These are phyloP conservation scores for Dolichopus griseipennis DNA, from an alignment of 2,888 invertebrate species.

Conservation along the genomic window DNA sequence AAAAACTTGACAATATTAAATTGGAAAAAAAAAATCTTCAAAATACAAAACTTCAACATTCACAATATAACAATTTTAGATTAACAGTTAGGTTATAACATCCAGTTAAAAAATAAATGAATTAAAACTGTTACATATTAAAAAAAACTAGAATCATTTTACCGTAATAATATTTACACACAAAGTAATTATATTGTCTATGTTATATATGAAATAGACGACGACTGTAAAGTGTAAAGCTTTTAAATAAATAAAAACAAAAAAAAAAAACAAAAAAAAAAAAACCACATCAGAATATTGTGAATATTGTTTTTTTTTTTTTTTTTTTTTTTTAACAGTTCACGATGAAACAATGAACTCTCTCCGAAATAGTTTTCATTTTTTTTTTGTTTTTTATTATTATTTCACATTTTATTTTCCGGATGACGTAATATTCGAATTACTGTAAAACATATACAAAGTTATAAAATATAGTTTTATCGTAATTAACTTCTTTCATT, in stretches of 20 bases:
- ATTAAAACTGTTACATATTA: no score
- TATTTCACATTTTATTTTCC: background rate
- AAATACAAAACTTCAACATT: no score
- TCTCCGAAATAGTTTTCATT: background rate
- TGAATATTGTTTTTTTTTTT: background rate
- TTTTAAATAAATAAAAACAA: background rate
- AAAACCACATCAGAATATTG: background rate
- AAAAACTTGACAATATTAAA: no score
- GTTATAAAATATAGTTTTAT: background rate
- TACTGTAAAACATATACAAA: background rate
- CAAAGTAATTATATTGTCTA: background rate
- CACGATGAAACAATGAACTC: background rate
- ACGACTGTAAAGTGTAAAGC: background rate
- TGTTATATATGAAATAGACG: background rate
- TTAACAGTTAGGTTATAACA: no score
- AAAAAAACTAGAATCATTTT: no score
- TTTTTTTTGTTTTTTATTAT: background rate
- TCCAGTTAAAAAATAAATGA: no score
- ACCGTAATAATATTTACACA: background rate
- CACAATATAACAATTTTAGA: no score
- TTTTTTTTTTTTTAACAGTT: background rate
- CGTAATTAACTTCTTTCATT: background rate
- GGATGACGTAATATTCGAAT: slow-evolving; percentile 4
- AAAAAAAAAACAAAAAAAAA: no score
- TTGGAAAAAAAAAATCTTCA: no score